These are phyloP conservation scores for Petrocephalus schoutedeni DNA, from an alignment of 2,797 vertebrate species.

Conservation along the genomic window DNA sequence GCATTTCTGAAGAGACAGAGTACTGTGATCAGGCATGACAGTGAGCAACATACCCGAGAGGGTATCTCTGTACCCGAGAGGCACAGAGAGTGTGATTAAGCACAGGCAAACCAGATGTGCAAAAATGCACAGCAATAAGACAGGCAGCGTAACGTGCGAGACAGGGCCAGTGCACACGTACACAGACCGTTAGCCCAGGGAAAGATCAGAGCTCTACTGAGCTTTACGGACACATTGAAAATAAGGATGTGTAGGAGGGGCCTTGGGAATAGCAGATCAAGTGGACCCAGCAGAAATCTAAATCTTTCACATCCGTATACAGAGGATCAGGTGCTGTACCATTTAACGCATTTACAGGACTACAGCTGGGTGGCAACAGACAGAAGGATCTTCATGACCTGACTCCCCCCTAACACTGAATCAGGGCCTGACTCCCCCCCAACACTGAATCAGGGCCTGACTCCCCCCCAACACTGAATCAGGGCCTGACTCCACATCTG, in stretches of 20 bases:
- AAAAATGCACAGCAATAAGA: not conserved
- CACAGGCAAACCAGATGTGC: not conserved
- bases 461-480: not conserved
- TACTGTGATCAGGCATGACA: conserved; percentile 58
- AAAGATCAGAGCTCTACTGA: not conserved
- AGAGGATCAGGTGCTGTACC: not conserved
- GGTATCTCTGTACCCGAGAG: conserved; percentile 64
- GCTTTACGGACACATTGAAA: not conserved
- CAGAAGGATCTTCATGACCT: not conserved
- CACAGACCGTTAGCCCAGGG: not conserved
- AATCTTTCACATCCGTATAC: too few relatives aligned
- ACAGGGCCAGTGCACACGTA: not conserved
- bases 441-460: not conserved
- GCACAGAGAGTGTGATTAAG: not conserved
- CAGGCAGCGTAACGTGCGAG: not conserved
- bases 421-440: not conserved
- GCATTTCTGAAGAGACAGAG: not conserved
- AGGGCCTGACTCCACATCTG: not conserved
- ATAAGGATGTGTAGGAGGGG: conserved; percentile 22
- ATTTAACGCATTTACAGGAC: not conserved
- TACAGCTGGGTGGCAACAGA: not conserved
- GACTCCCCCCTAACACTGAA: not conserved
- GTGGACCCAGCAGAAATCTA: conserved; percentile 54
- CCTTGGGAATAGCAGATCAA: conserved; percentile 84
- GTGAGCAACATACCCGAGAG: conserved; percentile 73